phyloP scores from a whole-genome alignment of 92 coral and sea anemone species.

The Zoanthus solanderi region DNA sequence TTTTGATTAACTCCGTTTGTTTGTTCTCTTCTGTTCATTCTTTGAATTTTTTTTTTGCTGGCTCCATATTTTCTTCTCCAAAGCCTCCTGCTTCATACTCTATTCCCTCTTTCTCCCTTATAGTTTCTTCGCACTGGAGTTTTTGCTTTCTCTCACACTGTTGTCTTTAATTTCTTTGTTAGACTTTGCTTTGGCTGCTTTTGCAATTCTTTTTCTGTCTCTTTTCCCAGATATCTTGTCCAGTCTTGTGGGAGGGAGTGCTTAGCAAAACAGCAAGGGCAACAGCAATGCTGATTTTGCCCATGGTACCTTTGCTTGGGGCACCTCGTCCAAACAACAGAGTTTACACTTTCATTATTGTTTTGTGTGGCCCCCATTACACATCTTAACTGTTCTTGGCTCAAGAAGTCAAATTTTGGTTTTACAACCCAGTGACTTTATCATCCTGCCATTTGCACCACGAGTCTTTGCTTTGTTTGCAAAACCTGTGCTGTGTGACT shows the following conservation, averaged over 20 bases:
- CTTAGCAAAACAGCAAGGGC: slow-evolving; percentile 1
- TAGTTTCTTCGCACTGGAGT: background rate
- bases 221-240: background rate
- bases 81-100: slow-evolving; percentile 24
- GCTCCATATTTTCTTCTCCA: slow-evolving; percentile 23
- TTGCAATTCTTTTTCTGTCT: slow-evolving; percentile 1
- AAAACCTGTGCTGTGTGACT: slow-evolving; percentile 9
- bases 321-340: slow-evolving; percentile 24
- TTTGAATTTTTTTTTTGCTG: slow-evolving; percentile 8
- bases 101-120: slow-evolving; percentile 5
- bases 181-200: slow-evolving; percentile 5
- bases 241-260: slow-evolving; percentile 15
- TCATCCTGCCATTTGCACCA: slow-evolving; percentile 17
- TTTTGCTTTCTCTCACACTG: background rate
- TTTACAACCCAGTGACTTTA: background rate
- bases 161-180: background rate
- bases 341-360: slow-evolving; percentile 20
- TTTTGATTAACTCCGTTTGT: background rate
- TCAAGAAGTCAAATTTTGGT: background rate
- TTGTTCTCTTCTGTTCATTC: slow-evolving; percentile 2
- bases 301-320: slow-evolving; percentile 33
- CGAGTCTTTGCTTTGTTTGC: background rate
- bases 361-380: slow-evolving; percentile 20
- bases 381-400: slow-evolving; percentile 26
- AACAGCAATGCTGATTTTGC: background rate